These are phyloP conservation scores for Littorina saxatilis DNA, from an alignment of 1,140 invertebrate genomes.

Conservation along the genomic window DNA sequence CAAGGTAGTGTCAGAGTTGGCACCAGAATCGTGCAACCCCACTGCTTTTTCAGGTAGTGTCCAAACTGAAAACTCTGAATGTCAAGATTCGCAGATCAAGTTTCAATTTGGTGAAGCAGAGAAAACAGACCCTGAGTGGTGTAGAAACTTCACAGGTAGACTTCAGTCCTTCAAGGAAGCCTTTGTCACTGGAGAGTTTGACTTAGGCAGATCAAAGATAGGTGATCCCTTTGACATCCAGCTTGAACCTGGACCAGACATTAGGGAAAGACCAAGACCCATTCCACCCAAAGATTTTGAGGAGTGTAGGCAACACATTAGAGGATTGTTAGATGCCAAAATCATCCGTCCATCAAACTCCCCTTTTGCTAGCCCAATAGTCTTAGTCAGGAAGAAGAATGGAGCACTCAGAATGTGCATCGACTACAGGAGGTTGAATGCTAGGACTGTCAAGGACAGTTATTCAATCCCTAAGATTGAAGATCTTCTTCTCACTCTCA, in stretches of 20 bases:
- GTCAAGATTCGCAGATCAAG: neutral
- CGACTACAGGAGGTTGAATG: neutral
- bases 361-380: slow-evolving; percentile 21
- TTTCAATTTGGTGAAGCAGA: neutral
- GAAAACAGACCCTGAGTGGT: neutral
- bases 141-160: neutral
- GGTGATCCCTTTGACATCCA: slow-evolving; percentile 1
- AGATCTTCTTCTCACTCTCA: too few relatives aligned
- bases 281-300: slow-evolving; percentile 28
- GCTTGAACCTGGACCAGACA: slow-evolving; percentile 1
- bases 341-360: slow-evolving; percentile 29
- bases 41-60: neutral
- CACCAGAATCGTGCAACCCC: too few relatives aligned
- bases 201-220: too few relatives aligned
- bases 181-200: neutral
- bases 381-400: slow-evolving; percentile 28
- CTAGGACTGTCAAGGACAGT: too few relatives aligned
- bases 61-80: neutral
- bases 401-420: neutral
- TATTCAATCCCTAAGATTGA: too few relatives aligned
- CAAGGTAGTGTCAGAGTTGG: neutral
- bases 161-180: neutral
- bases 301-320: neutral
- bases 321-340: too few relatives aligned
- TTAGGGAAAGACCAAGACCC: slow-evolving; percentile 19